Base-by-base conservation (phyloP, 2,797 vertebrate species). In the Aplochiton taeniatus region DNA sequence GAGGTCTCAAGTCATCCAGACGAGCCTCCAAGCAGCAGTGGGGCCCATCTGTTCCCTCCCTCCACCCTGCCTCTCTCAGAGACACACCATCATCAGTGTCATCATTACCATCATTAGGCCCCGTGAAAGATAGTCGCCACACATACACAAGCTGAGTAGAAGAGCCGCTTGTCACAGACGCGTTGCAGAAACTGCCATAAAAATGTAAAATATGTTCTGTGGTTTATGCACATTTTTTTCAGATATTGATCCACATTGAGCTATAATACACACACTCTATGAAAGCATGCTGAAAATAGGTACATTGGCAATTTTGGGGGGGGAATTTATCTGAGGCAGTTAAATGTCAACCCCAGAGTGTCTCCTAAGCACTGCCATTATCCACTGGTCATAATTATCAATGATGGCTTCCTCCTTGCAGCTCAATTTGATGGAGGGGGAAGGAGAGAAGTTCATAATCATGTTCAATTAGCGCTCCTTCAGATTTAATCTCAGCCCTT, bases 401-500 rank as follows among this genome's bases (percentile, higher is more conserved):
- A 56, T 51, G 78, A 91, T 89, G 78, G 84, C 80, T 72, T 80
- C 69, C 75, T 86, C 61, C 72, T 79, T 82, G 66, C 84, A 65
- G 76, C 88, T 83, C 63, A 69, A 49, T 57, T 50, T 89, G 91
- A 90, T 88, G 83, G 83, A 89, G 85, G 83, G 87, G 85, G 84
- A 82, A 79, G 74, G 83, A 84, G 86, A 87, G 84, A 89, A 88
- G 86, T 90, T 91, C 80, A 80, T 91, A 91, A 92, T 93, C 86
- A 88, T 89, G 89, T 86, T 89, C 87, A 91, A 91, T 91, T 91
- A 93, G 89, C 72, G 81, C 86, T 90, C 87, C 90, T 90, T 89
- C 89, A 87, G 86, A 88, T 91, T 89, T 83, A 82, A 88, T 88
- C 87, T 71, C 74, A 83, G 81, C 80, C 82, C 76, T 85, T 90